These are phyloP conservation scores for Rutpela maculata DNA, from an alignment of 2,888 invertebrate genomes.

Conservation along the genomic window DNA sequence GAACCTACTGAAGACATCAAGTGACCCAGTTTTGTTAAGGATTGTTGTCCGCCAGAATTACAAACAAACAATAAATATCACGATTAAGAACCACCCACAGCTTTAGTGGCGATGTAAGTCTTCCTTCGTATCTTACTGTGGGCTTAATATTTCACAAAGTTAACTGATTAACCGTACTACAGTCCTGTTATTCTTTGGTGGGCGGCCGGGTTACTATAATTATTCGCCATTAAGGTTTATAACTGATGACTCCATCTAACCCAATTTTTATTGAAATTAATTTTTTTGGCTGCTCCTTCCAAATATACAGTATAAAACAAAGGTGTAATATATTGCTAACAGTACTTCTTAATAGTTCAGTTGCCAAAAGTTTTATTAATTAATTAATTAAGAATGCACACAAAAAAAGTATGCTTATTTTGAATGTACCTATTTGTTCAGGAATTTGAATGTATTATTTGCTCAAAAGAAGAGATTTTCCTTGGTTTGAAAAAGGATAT, in stretches of 20 bases:
- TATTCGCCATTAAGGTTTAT: background rate
- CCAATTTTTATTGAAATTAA: constrained; percentile 11
- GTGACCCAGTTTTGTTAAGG: background rate
- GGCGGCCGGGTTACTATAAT: background rate
- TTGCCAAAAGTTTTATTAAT: too few species aligned
- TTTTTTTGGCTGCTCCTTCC: background rate
- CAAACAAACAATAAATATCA: background rate
- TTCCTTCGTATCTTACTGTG: background rate
- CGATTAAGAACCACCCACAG: background rate
- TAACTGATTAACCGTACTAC: background rate
- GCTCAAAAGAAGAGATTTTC: too few species aligned
- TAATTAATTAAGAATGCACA: too few species aligned
- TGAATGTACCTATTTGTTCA: too few species aligned
- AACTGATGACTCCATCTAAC: background rate
- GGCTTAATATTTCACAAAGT: constrained; percentile 1
- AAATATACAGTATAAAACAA: background rate
- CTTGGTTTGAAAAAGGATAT: too few species aligned
- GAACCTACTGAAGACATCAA: background rate
- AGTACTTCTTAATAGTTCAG: background rate
- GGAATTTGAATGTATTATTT: too few species aligned
- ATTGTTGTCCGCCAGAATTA: background rate
- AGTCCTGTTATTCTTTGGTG: constrained; percentile 2
- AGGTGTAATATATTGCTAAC: background rate
- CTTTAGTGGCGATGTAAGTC: background rate
- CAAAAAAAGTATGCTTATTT: too few species aligned